phyloP scores from a whole-genome alignment of 2,113 vertebrate species.

The Carettochelys insculpta region DNA sequence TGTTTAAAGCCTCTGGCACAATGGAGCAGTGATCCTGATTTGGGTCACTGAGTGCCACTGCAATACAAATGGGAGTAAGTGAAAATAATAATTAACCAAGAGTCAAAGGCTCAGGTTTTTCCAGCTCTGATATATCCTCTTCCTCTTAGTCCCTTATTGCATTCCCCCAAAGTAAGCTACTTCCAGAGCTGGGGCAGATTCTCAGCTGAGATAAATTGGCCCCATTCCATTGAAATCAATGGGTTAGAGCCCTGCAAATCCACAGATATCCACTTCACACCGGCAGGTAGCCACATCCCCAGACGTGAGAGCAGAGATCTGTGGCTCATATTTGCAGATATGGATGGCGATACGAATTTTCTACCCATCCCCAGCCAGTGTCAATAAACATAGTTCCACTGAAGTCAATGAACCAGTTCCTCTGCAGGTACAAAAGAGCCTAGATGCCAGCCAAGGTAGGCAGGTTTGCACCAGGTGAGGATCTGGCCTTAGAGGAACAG shows the following conservation, averaged over 20 bases:
- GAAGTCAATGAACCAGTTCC: too few species aligned
- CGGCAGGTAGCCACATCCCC: too few species aligned
- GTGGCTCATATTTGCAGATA: too few species aligned
- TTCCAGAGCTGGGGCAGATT: neutral
- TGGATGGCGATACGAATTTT: too few species aligned
- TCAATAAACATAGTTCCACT: neutral
- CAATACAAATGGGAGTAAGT: neutral
- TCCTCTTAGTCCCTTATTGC: neutral
- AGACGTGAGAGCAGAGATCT: too few species aligned
- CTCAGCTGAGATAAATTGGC: neutral
- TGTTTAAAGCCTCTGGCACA: neutral
- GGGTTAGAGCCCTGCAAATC: too few species aligned
- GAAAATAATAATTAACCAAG: neutral
- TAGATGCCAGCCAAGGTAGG: rapidly evolving
- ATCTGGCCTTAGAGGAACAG: neutral
- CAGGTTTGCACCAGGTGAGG: neutral
- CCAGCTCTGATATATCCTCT: neutral
- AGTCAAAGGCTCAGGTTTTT: neutral
- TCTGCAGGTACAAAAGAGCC: too few species aligned
- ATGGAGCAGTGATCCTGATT: neutral
- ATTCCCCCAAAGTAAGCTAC: neutral
- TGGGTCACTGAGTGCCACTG: neutral
- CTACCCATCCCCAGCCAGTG: neutral
- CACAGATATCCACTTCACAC: too few species aligned
- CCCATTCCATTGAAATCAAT: neutral